These are phyloP conservation scores for Tragelaphus oryx DNA, from an alignment of 2,797 vertebrate species.

Conservation along the genomic window DNA sequence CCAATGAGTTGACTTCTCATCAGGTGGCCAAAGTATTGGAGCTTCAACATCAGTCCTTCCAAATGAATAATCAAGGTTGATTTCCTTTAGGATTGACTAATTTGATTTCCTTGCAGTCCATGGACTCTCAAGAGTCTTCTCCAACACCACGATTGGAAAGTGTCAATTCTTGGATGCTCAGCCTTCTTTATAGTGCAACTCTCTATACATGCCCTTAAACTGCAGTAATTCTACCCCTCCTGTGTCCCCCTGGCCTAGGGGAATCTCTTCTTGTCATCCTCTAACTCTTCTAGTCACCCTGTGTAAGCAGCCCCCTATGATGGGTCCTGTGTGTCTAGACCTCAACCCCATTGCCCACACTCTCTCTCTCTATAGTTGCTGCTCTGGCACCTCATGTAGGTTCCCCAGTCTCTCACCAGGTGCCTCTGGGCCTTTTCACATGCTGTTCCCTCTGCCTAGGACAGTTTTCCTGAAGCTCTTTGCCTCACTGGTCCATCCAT, in stretches of 20 bases:
- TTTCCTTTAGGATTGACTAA: background rate
- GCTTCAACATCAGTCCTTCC: background rate
- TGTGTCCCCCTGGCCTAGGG: background rate
- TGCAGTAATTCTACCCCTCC: background rate
- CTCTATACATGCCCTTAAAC: background rate
- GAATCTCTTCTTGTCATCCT: background rate
- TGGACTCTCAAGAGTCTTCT: background rate
- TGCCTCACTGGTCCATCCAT: background rate
- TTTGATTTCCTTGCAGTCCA: background rate
- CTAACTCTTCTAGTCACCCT: background rate
- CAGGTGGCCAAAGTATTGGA: background rate
- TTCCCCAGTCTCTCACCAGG: background rate
- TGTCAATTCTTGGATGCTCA: background rate
- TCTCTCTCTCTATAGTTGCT: rapidly evolving
- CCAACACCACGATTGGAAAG: background rate
- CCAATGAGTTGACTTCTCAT: background rate
- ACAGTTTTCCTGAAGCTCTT: background rate
- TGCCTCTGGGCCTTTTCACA: background rate
- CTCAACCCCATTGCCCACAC: background rate
- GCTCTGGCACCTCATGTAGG: too few relatives aligned
- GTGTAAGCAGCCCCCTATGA: background rate
- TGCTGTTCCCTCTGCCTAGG: background rate
- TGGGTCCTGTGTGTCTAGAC: background rate
- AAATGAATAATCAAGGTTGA: background rate
- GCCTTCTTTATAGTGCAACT: background rate